Conservation (phyloP, 2,113 vertebrate species). For the Toxotes jaculatrix region DNA sequence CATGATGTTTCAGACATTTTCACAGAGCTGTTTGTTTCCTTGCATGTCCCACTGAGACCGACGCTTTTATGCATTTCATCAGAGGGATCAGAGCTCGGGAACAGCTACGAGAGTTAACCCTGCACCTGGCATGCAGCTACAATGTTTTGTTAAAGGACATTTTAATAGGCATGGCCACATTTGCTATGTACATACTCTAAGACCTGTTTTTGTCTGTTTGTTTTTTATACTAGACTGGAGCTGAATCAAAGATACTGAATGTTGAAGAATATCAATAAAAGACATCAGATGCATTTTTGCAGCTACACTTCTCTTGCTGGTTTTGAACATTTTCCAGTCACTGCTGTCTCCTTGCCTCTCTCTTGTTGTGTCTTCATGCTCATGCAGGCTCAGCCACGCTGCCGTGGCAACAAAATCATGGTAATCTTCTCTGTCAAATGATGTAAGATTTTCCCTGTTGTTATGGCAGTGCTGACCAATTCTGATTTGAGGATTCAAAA, state of each 20-base stretch:
- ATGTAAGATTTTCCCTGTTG: conserved; percentile 8
- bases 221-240: background rate
- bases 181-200: background rate
- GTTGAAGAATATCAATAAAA: background rate
- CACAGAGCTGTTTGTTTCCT: background rate
- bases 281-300: background rate
- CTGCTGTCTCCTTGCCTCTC: background rate
- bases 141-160: conserved; percentile 1
- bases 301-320: background rate
- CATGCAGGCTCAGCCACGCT: background rate
- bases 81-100: conserved; percentile 1
- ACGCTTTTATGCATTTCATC: conserved; percentile 21
- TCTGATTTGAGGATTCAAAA: conserved; percentile 4
- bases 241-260: background rate
- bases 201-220: background rate
- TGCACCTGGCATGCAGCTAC: background rate
- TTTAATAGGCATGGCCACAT: background rate
- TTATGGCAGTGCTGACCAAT: background rate
- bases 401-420: conserved; percentile 27
- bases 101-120: background rate
- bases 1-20: background rate
- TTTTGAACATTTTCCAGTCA: conserved; percentile 1
- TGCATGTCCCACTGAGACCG: background rate
- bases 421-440: background rate
- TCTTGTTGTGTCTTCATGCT: conserved; percentile 4